Evolutionary conservation across 2,888 invertebrate genomes (phyloP), one percentile per base, ranked within the genome.

Genomic region (Tortrix viridana): DNA sequence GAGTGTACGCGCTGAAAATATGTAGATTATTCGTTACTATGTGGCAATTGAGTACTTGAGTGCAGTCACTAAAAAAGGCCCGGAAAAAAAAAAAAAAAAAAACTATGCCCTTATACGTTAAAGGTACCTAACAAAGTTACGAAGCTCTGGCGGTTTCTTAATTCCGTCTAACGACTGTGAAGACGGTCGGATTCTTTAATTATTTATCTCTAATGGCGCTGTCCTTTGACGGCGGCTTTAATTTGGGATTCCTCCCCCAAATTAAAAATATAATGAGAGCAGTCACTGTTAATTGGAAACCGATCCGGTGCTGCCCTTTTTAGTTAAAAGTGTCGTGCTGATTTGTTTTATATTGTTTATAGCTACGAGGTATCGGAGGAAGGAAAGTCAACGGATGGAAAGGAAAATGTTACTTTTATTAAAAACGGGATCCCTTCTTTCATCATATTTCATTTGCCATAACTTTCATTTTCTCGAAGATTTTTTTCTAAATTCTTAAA

Each of bases 201-300:
- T 92, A 92, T 92, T 91, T 90, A 90, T 86, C 90, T 88, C 84
- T 90, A 90, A 90, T 89, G 89, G 88, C 85, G 82, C 76, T 89
- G 90, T 90, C 89, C 90, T 92, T 91, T 92, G 91, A 90, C 90
- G 88, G 83, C 85, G 84, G 84, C 84, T 88, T 89, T 90, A 91
- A 90, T 92, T 90, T 87, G 84, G 81, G 84, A 91, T 87, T 87
- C 89, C 87, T 77, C 89, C 90, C 87, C 90, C 88, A 90, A 92
- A 92, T 92, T 92, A 92, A 92, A 92, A 92, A 91, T 92, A 92
- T 92, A 92, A 92, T 91, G 92, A 92, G 92, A 87, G 85, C 86
- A 82, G 85, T 77, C 82, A 77, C 81, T 85, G 89, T 90, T 92
- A 91, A 92, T 92, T 92, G 92, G 91, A 89, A 91, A 91, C 89